Evolutionary conservation across 2,888 invertebrate species (phyloP).

Genomic region (Drosophila putrida): DNA sequence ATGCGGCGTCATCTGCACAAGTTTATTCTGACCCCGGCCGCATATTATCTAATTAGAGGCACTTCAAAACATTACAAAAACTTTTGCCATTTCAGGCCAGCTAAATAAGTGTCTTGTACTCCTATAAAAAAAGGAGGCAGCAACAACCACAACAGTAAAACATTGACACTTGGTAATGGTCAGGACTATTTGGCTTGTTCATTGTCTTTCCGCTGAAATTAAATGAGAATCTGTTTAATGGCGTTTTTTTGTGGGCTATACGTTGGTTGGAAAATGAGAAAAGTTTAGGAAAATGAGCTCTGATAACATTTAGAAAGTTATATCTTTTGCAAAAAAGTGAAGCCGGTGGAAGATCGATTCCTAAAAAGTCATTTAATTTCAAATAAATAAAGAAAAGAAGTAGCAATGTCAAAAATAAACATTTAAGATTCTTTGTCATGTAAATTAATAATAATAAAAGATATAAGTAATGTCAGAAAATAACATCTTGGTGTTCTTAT

Average conservation of each 20-base stretch:
- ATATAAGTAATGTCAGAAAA: too few species aligned
- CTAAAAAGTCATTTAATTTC: background rate
- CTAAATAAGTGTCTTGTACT: conserved; percentile 57
- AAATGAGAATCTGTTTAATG: conserved; percentile 6
- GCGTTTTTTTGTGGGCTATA: conserved; percentile 3
- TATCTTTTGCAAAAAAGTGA: background rate
- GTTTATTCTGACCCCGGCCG: conserved; percentile 41
- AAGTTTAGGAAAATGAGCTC: conserved; percentile 21
- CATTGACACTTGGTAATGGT: conserved; percentile 50
- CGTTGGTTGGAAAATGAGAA: conserved; percentile 19
- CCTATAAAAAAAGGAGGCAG: conserved; percentile 18
- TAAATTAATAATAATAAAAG: too few species aligned
- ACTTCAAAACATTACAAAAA: conserved; percentile 80
- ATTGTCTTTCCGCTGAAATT: conserved; percentile 22
- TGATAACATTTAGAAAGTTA: conserved; percentile 1
- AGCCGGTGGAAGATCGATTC: background rate
- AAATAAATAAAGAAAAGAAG: background rate
- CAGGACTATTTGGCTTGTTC: conserved; percentile 29
- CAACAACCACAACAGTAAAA: conserved; percentile 16
- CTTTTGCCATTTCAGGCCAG: conserved; percentile 78
- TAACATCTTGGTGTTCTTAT: too few species aligned
- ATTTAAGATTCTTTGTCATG: too few species aligned
- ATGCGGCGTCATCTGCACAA: conserved; percentile 70
- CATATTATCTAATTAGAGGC: conserved; percentile 81
- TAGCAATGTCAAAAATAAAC: too few species aligned